Evolutionary conservation across 2,797 vertebrate genomes (phyloP), one percentile per base, ranked within the genome.

Genomic region (Acipenser oxyrinchus): DNA sequence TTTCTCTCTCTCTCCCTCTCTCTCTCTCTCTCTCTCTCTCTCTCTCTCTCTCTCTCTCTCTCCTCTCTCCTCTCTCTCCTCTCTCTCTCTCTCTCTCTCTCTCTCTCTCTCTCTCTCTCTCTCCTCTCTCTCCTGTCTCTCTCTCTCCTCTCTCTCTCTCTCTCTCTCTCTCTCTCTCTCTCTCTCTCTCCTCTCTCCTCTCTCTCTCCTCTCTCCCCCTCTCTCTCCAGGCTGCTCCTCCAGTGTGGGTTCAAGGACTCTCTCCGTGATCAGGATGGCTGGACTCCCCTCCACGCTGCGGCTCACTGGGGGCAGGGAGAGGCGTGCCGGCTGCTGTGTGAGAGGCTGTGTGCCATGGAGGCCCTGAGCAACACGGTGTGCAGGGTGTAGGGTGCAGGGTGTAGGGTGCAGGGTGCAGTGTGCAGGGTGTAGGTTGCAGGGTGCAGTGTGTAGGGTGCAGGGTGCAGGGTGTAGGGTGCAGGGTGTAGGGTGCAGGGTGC

Each of bases 231-330:
- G 81, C 82, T 94, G 51, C 83, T 96, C 66, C 91, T 93, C 66
- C 94, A 94, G 79, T 94, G 94, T 3, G 92, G 91, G 37, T 84
- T 94, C 7, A 90, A 95, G 37, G 89, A 93, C 0, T 93, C 92
- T 2, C 89, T 89, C 48, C 82, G 79, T 49, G 94, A 96, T 65
- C 86, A 84, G 8, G 94, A 96, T 0, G 94, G 94, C 75, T 96
- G 94, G 94, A 93, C 94, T 0, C 93, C 94, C 1, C 87, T 96
- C 51, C 94, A 95, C 0, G 94, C 93, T 0, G 94, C 94, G 0
- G 91, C 94, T 1, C 94, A 96, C 81, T 96, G 94, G 94, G 92
- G 93, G 0, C 93, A 95, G 72, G 88, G 88, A 2, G 93, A 95
- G 2, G 93, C 93, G 67, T 95, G 93, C 69, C 78, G 83, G 61